Base-by-base conservation (phyloP, 2,113 vertebrate genomes). In the Rhineura floridana region DNA sequence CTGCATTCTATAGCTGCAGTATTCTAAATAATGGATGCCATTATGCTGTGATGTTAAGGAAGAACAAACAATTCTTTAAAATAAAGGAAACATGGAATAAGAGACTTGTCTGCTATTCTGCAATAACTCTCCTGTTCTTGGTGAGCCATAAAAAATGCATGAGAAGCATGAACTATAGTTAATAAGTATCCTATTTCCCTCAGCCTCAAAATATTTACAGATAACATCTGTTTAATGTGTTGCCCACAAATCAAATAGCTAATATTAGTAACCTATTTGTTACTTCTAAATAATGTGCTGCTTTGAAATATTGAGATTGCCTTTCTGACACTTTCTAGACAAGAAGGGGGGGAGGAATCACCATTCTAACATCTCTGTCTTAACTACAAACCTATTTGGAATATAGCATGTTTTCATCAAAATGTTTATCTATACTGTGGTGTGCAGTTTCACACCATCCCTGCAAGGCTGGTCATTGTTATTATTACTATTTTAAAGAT, bases 311-410 rank as follows among this genome's bases (percentile, higher is more conserved):
- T 78, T 83, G 63, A 87, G 81, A 90, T 44, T 62, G 28, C 25
- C 90, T 48, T 77, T 77, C 44, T 11, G 44, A 42, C 80, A 55
- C 72, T 84, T 65, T 86, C 78, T 72, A 52, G 72, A 86, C 62
- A 65, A 23, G 8, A 69, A 80, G 30, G 42, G 65, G 55, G 30
- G 30, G 30, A 28, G 12, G 17, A 72, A 33, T n/a, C 11, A 42
- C 52, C 70, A 48, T 5, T 81, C 25, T 55, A 80, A 12, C 11
- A 12, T 10, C 77, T 69, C 65, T 55, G 21, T 50, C 48, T 19
- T 36, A 50, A 78, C 36, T 28, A 63, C 19, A 85, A 77, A 15
- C 28, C 25, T 63, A n/a, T 59, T 15, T 59, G 21, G 55, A 59
- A 59, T 59, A 36, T 12, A 11, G 62, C 7, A 42, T 52, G 48